phyloP scores from a whole-genome alignment of 2,797 vertebrate species.

The Xyrichtys novacula region DNA sequence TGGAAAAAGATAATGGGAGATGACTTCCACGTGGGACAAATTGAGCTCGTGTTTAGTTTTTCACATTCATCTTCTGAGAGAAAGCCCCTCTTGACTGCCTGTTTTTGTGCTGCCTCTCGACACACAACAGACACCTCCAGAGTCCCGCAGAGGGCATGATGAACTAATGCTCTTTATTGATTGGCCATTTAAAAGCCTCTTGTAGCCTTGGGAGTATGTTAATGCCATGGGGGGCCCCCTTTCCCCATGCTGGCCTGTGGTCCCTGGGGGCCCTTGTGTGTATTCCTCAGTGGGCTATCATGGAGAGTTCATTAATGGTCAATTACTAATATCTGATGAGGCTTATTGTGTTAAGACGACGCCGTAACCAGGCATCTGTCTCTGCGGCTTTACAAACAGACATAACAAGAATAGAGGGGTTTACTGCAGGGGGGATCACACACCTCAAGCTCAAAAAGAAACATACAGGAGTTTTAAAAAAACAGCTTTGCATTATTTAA shows the following conservation, averaged over 20 bases:
- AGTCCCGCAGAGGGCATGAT: constrained; percentile 77
- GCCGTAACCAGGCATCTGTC: constrained; percentile 83
- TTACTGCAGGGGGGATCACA: constrained; percentile 22
- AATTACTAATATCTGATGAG: constrained; percentile 95
- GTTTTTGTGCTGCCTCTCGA: constrained; percentile 56
- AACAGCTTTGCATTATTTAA: constrained; percentile 61
- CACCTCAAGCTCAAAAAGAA: neutral
- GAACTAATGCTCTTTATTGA: constrained; percentile 86
- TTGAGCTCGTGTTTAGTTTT: constrained; percentile 45
- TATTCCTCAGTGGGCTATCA: constrained; percentile 87
- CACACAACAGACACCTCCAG: constrained; percentile 70
- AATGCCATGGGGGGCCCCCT: constrained; percentile 80
- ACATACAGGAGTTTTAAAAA: constrained; percentile 17
- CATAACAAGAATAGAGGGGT: constrained; percentile 30
- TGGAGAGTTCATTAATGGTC: constrained; percentile 95
- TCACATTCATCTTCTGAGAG: constrained; percentile 60
- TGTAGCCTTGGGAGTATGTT: constrained; percentile 85
- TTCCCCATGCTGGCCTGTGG: constrained; percentile 62
- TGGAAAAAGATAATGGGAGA: constrained; percentile 12
- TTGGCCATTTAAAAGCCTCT: constrained; percentile 85
- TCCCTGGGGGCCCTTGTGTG: constrained; percentile 79
- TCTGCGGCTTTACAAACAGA: constrained; percentile 56
- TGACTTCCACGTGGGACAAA: constrained; percentile 24
- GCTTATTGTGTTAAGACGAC: constrained; percentile 82
- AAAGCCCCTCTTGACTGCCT: constrained; percentile 52